phyloP scores from a whole-genome alignment of 2,113 vertebrate genomes.

The Vombatus ursinus region DNA sequence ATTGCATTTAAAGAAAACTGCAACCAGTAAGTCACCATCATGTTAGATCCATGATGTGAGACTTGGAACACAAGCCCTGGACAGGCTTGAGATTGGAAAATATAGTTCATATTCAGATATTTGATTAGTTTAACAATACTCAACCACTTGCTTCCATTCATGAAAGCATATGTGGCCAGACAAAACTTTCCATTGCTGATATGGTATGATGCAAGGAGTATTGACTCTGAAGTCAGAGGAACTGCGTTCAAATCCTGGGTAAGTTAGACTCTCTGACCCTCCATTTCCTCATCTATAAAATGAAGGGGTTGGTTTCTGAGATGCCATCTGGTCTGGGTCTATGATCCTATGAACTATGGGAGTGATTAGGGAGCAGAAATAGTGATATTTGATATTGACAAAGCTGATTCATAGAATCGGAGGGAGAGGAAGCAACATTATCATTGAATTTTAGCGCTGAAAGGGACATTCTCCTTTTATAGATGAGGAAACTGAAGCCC shows the following conservation, averaged over 20 bases:
- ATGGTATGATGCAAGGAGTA: not conserved
- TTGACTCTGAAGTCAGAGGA: not conserved
- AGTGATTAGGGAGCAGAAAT: not conserved
- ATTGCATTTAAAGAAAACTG: not conserved
- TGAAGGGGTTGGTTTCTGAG: not conserved
- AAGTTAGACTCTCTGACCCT: not conserved
- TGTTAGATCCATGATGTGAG: not conserved
- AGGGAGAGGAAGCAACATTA: not conserved
- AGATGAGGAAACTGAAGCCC: not conserved
- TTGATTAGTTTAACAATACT: not conserved
- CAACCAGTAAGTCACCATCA: not conserved
- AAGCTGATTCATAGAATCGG: not conserved
- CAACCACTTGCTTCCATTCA: slow-evolving; percentile 11
- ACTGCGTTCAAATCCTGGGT: not conserved
- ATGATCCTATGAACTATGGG: not conserved
- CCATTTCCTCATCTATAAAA: not conserved
- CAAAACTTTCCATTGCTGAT: not conserved
- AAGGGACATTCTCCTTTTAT: not conserved
- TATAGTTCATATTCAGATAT: not conserved
- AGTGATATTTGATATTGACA: not conserved
- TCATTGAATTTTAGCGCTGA: not conserved
- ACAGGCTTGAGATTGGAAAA: not conserved
- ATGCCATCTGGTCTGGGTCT: not conserved
- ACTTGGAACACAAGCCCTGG: not conserved
- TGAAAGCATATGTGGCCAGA: not conserved